Evolutionary conservation across 2,113 vertebrate species (phyloP).

Genomic region (Oncorhynchus mykiss): DNA sequence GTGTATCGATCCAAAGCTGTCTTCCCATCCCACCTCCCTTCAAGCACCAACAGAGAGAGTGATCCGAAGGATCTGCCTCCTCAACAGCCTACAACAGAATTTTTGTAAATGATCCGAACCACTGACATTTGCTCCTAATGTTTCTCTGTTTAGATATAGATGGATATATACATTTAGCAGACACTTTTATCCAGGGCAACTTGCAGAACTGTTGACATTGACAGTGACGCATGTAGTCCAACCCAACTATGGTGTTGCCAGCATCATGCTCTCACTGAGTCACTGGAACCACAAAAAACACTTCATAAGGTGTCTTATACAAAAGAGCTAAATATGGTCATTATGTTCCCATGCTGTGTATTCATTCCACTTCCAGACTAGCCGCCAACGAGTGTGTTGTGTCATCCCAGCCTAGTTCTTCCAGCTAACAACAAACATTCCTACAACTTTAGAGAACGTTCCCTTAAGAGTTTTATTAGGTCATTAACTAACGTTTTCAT

Average conservation of each 20-base stretch:
- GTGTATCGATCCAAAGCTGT: conserved; percentile 34
- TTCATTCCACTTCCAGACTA: not conserved
- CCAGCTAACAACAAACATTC: not conserved
- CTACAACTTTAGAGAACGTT: too few species aligned
- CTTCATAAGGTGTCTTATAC: not conserved
- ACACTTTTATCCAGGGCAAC: too few species aligned
- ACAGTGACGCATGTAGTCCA: too few species aligned
- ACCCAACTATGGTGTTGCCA: not conserved
- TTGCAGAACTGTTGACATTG: too few species aligned
- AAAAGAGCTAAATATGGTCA: conserved; percentile 2
- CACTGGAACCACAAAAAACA: not conserved
- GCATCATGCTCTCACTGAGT: not conserved
- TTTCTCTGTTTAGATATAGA: not conserved
- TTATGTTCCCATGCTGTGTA: not conserved
- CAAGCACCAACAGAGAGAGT: not conserved
- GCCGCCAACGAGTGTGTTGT: not conserved
- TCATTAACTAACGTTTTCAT: too few species aligned
- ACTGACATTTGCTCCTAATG: not conserved
- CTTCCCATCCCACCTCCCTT: conserved; percentile 7
- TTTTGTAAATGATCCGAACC: not conserved
- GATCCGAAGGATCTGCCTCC: not conserved
- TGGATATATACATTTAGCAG: too few species aligned
- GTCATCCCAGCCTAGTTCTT: not conserved
- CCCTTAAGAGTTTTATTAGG: too few species aligned
- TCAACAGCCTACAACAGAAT: not conserved